These are phyloP conservation scores for Bibio marci DNA, from an alignment of 2,888 invertebrate species.

Conservation along the genomic window DNA sequence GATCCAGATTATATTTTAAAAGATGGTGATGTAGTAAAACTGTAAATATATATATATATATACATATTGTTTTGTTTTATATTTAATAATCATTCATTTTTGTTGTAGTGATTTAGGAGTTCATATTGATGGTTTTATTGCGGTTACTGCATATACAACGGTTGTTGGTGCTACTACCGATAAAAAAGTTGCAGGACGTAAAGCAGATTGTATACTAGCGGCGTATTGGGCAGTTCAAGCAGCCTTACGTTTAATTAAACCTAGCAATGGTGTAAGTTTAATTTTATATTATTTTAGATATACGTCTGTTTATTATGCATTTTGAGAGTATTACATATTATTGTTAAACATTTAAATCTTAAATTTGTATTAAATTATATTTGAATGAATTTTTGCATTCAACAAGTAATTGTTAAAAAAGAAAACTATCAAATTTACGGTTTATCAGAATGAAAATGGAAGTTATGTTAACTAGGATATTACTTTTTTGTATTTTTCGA, in stretches of 20 bases:
- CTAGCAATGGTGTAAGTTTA: slow-evolving; percentile 63
- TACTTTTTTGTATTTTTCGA: too few species aligned
- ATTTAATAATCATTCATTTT: slow-evolving; percentile 1
- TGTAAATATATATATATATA: slow-evolving; percentile 44
- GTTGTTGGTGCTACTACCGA: slow-evolving; percentile 64
- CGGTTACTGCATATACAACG: slow-evolving; percentile 92
- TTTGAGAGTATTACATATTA: too few species aligned
- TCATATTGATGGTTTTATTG: slow-evolving; percentile 97
- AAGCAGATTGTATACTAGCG: slow-evolving; percentile 89
- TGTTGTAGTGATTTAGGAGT: slow-evolving; percentile 79
- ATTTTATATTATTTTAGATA: slow-evolving; percentile 7
- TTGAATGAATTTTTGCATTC: too few species aligned
- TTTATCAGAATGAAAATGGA: too few species aligned
- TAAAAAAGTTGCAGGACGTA: slow-evolving; percentile 64
- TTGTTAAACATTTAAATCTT: slow-evolving; percentile 3
- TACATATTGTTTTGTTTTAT: neutral
- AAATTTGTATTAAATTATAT: slow-evolving; percentile 5
- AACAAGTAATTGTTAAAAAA: too few species aligned
- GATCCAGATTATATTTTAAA: slow-evolving; percentile 56
- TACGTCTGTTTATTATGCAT: neutral
- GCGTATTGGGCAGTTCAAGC: slow-evolving; percentile 93
- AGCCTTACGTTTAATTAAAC: slow-evolving; percentile 79
- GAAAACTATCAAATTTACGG: too few species aligned
- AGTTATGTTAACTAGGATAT: too few species aligned
- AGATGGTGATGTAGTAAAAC: slow-evolving; percentile 90